A percentile compares a stretch with the other conserved stretches of the same genome.
phyloP scores from a whole-genome alignment of 2,888 invertebrate genomes.

The Sclerodermus sp. region DNA sequence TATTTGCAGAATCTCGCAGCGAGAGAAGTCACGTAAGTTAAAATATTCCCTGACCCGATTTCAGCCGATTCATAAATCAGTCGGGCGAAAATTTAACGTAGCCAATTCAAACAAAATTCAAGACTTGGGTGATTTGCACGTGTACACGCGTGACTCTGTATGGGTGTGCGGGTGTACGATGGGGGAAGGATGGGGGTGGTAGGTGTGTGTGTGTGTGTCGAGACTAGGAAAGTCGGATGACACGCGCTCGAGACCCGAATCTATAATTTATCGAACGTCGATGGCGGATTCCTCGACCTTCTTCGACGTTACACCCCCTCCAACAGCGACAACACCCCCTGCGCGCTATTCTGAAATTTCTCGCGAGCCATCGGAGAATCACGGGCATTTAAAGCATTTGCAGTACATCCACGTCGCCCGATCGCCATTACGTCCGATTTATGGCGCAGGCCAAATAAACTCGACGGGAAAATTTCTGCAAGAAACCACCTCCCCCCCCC shows the following conservation, averaged over 20 bases:
- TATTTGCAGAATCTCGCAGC: too few relatives aligned
- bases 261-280: background rate
- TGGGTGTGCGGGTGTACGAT: too few relatives aligned
- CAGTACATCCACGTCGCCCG: background rate
- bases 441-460: background rate
- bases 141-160: too few relatives aligned
- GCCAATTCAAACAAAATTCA: conserved; percentile 7
- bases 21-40: too few relatives aligned
- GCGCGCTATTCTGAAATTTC: background rate
- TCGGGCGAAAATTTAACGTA: conserved; percentile 5
- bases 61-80: background rate
- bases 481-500: too few relatives aligned
- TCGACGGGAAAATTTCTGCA: background rate
- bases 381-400: background rate
- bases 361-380: background rate
- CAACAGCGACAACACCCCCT: background rate
- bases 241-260: background rate
- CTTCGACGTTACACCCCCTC: background rate
- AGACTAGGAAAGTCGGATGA: background rate
- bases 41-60: too few relatives aligned
- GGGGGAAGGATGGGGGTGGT: background rate
- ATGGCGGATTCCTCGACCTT: background rate
- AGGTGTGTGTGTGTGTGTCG: too few relatives aligned
- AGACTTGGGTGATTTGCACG: too few relatives aligned
- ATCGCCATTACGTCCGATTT: background rate